Conservation (phyloP, 2,797 vertebrate species). For the Alcedo atthis region DNA sequence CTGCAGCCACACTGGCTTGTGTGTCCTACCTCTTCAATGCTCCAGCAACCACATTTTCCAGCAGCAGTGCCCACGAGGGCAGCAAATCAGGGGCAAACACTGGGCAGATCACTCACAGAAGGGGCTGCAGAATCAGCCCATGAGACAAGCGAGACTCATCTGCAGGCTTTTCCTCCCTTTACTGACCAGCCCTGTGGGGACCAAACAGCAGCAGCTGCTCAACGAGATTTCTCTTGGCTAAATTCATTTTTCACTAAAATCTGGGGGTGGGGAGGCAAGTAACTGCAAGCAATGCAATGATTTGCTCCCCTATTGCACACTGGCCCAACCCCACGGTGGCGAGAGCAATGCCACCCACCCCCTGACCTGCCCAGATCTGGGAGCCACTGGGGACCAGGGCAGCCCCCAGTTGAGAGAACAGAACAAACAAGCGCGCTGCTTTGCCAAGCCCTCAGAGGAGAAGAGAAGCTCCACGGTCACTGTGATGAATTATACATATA, state of each 20-base stretch:
- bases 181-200: rapidly evolving
- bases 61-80: background rate
- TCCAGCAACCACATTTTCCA: rapidly evolving
- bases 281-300: background rate
- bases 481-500: background rate
- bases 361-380: background rate
- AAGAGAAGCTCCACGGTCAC: background rate
- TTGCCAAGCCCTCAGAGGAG: background rate
- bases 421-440: rapidly evolving
- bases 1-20: rapidly evolving
- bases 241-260: too few species aligned
- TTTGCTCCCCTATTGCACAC: background rate
- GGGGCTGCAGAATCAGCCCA: background rate
- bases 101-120: background rate
- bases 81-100: background rate
- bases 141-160: rapidly evolving
- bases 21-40: background rate
- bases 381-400: background rate
- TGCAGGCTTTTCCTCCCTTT: background rate
- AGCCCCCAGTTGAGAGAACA: background rate
- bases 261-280: background rate
- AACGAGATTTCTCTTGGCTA: rapidly evolving
- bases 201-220: background rate
- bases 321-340: too few species aligned
- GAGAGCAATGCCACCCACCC: background rate